phyloP scores from a whole-genome alignment of 2,888 invertebrate genomes.

The Megastigmus dorsalis region DNA sequence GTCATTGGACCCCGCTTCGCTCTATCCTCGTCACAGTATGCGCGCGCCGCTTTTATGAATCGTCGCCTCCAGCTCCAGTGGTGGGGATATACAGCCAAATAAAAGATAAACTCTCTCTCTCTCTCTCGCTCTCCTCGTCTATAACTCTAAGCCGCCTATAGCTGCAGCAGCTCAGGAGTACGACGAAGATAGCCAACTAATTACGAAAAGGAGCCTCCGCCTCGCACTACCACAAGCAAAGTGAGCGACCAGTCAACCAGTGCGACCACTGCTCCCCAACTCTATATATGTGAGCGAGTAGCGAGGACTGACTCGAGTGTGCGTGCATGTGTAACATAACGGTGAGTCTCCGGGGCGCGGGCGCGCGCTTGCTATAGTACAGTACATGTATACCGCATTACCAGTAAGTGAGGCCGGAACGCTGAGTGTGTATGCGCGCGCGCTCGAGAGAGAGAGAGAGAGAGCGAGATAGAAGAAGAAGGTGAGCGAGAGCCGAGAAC shows the following conservation, averaged over 20 bases:
- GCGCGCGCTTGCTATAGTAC: background rate
- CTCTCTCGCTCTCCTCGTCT: background rate
- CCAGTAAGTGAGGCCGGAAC: no score
- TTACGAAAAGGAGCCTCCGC: no score
- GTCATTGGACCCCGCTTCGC: no score
- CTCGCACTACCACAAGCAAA: no score
- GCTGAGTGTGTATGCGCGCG: no score
- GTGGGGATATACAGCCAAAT: background rate
- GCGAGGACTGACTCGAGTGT: background rate
- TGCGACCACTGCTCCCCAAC: no score
- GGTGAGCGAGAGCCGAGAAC: no score
- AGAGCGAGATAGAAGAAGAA: background rate
- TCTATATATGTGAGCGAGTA: background rate
- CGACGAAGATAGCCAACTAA: no score
- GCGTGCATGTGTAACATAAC: slow-evolving; percentile 13
- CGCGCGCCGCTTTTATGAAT: slow-evolving; percentile 22
- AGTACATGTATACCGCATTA: background rate
- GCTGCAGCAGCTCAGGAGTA: no score
- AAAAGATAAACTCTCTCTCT: background rate
- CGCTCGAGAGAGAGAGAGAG: background rate
- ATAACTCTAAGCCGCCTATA: no score
- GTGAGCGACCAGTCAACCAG: no score
- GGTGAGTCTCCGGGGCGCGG: slow-evolving; percentile 19
- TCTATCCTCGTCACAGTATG: no score
- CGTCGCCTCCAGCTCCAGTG: background rate